phyloP scores from a whole-genome alignment of 1,140 invertebrate species.

The Spodoptera litura region DNA sequence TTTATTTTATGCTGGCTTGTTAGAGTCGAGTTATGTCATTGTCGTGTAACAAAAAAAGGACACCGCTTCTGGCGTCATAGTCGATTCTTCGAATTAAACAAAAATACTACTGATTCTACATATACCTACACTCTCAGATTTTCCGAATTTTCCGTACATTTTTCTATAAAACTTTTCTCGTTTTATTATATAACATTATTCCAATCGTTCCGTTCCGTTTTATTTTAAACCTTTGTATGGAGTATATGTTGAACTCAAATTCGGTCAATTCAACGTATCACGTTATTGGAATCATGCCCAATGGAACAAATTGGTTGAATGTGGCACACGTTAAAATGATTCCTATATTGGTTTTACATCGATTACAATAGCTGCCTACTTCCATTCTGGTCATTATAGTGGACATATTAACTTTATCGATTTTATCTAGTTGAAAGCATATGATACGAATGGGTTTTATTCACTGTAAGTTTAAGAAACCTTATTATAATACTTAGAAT shows the following conservation, averaged over 20 bases:
- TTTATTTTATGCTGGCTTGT: background rate
- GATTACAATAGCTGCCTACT: constrained; percentile 11
- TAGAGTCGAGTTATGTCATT: background rate
- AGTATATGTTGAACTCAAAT: constrained; percentile 30
- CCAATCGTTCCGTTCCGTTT: too few species aligned
- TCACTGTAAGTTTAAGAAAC: too few species aligned
- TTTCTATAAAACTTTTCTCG: too few species aligned
- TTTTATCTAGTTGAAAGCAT: constrained; percentile 15
- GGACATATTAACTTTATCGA: constrained; percentile 29
- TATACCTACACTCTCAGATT: too few species aligned
- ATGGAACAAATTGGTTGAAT: constrained; percentile 39
- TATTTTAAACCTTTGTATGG: background rate
- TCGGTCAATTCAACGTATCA: constrained; percentile 41
- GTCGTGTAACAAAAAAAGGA: too few species aligned
- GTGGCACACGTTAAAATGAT: constrained; percentile 42
- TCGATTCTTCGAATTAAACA: too few species aligned
- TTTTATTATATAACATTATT: too few species aligned
- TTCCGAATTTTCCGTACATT: too few species aligned
- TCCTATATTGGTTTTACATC: constrained; percentile 34
- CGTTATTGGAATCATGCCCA: constrained; percentile 48
- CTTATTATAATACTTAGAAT: too few species aligned
- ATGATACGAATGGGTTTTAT: background rate
- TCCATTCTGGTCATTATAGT: constrained; percentile 25
- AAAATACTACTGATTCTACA: too few species aligned
- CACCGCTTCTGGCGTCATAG: too few species aligned